Percentiles rank a stretch among this genome's conserved stretches.
These are phyloP conservation scores for Brachionus asplanchnoidis DNA, from an alignment of 1,140 invertebrate species.

Conservation along the genomic window DNA sequence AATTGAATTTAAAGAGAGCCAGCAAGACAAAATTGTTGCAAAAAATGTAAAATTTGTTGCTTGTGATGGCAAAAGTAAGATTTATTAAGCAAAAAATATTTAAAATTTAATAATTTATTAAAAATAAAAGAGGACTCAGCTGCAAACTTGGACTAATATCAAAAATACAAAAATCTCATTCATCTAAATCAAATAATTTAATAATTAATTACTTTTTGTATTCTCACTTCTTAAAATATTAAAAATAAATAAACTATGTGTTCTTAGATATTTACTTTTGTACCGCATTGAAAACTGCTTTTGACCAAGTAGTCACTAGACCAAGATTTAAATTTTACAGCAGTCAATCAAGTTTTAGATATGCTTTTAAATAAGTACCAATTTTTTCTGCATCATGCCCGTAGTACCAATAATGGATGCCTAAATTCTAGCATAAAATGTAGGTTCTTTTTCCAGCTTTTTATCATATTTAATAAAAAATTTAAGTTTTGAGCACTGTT, in stretches of 20 bases:
- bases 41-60: conserved; percentile 99
- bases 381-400: neutral
- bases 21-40: conserved; percentile 79
- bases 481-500: neutral
- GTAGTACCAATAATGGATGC: neutral
- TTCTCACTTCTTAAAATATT: too few relatives aligned
- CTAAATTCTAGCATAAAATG: neutral
- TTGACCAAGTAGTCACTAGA: neutral
- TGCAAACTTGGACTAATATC: conserved; percentile 24
- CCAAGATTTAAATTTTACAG: too few relatives aligned
- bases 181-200: neutral
- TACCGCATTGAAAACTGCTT: neutral
- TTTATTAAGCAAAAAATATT: neutral
- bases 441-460: neutral
- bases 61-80: conserved; percentile 89
- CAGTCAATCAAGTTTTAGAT: neutral
- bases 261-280: neutral
- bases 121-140: conserved; percentile 26
- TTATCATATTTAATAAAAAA: neutral
- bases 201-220: neutral
- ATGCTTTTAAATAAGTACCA: neutral
- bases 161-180: neutral
- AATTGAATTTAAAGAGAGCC: conserved; percentile 92
- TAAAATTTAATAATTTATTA: neutral
- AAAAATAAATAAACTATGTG: too few relatives aligned